phyloP scores from a whole-genome alignment of 2,797 vertebrate species.

The Characodon lateralis region DNA sequence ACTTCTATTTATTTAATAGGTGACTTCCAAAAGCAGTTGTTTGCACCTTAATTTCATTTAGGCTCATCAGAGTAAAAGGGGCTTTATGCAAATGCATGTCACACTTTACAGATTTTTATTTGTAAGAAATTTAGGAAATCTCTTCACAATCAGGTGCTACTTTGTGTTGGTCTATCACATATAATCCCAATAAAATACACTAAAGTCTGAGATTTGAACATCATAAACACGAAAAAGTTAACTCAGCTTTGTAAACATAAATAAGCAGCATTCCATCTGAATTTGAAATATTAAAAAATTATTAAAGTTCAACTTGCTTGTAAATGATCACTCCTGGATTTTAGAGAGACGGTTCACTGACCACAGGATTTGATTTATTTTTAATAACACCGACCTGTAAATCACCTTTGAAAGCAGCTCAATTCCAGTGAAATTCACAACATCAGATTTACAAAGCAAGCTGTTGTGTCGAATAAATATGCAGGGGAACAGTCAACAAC shows the following conservation, averaged over 20 bases:
- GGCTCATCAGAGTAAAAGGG: not conserved
- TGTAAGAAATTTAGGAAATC: not conserved
- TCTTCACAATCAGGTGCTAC: not conserved
- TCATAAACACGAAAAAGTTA: not conserved
- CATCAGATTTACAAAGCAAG: not conserved
- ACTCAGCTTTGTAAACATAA: not conserved
- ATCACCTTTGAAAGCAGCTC: not conserved
- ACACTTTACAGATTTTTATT: not conserved
- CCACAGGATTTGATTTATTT: not conserved
- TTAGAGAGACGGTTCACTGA: not conserved
- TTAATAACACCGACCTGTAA: not conserved
- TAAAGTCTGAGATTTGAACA: not conserved
- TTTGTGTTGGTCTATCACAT: not conserved
- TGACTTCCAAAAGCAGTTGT: not conserved
- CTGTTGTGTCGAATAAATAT: slow-evolving; percentile 16
- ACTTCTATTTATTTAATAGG: not conserved
- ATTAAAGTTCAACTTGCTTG: not conserved
- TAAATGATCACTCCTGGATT: not conserved
- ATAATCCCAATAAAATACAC: not conserved
- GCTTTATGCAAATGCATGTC: not conserved
- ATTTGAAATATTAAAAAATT: not conserved
- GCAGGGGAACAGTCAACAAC: slow-evolving; percentile 9
- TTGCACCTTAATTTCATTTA: not conserved
- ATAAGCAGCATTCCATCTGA: not conserved
- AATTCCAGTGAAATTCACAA: not conserved